Conservation (phyloP, 2,113 vertebrate genomes). For the Esox niger region DNA sequence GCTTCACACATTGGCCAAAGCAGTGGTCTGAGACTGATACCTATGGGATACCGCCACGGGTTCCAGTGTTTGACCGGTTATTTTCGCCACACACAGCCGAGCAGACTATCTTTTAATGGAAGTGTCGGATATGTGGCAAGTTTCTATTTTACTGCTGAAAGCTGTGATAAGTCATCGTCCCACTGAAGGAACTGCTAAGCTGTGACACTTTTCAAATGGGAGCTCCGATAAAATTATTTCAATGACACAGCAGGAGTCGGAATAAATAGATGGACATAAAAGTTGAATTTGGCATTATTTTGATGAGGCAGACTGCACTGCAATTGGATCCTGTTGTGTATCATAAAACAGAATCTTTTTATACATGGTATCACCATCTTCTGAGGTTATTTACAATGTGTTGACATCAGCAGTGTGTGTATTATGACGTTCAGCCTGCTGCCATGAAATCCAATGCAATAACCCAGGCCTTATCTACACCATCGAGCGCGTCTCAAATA, state of each 20-base stretch:
- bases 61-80: neutral
- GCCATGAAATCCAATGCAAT: constrained; percentile 36
- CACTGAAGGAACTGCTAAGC: constrained; percentile 15
- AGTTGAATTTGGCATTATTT: constrained; percentile 20
- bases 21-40: neutral
- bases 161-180: constrained; percentile 23
- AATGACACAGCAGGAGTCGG: constrained; percentile 15
- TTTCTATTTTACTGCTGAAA: constrained; percentile 34
- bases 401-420: constrained; percentile 1
- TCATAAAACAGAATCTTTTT: constrained; percentile 5
- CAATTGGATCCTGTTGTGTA: constrained; percentile 18
- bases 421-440: constrained; percentile 33
- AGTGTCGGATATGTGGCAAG: constrained; percentile 35
- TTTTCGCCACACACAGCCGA: neutral
- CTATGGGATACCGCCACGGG: neutral
- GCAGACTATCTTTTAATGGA: constrained; percentile 44
- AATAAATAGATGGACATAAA: constrained; percentile 28
- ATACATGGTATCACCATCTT: constrained; percentile 6
- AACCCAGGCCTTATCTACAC: constrained; percentile 51
- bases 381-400: constrained; percentile 25
- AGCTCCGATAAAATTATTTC: constrained; percentile 23
- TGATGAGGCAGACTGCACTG: constrained; percentile 15
- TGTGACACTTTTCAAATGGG: constrained; percentile 30
- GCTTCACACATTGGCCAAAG: neutral
- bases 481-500: constrained; percentile 48